These are phyloP conservation scores for Aphidoletes aphidimyza DNA, from an alignment of 2,888 invertebrate genomes.

Conservation along the genomic window DNA sequence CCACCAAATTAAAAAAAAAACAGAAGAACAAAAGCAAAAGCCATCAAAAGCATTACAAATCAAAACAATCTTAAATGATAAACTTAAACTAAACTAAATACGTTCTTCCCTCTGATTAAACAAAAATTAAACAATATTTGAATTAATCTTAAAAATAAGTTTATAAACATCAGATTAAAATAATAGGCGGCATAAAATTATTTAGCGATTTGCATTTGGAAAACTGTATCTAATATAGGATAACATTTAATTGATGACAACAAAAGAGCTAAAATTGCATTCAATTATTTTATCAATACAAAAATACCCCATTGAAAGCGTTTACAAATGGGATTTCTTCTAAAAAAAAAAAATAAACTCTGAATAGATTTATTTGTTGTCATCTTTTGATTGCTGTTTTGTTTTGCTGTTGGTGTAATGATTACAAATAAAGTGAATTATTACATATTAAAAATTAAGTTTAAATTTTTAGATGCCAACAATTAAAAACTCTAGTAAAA, in stretches of 20 bases:
- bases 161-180: too few relatives aligned
- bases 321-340: conserved; percentile 2
- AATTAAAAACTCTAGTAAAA: neutral
- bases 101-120: too few relatives aligned
- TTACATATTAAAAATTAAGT: neutral
- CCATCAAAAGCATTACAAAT: too few relatives aligned
- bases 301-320: conserved; percentile 49
- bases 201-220: neutral
- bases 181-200: too few relatives aligned
- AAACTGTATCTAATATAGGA: neutral
- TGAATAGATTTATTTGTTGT: neutral
- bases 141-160: too few relatives aligned
- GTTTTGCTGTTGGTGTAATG: neutral
- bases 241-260: conserved; percentile 9
- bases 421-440: conserved; percentile 13
- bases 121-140: too few relatives aligned
- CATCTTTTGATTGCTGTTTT: neutral
- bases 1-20: too few relatives aligned
- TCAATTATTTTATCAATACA: neutral
- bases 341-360: conserved; percentile 35
- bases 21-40: too few relatives aligned
- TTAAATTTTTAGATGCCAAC: neutral
- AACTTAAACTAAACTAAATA: too few relatives aligned
- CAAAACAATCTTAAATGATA: too few relatives aligned
- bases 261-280: neutral